These are phyloP conservation scores for Scaptomyza polygonia DNA, from an alignment of 2,888 invertebrate species.

Conservation along the genomic window DNA sequence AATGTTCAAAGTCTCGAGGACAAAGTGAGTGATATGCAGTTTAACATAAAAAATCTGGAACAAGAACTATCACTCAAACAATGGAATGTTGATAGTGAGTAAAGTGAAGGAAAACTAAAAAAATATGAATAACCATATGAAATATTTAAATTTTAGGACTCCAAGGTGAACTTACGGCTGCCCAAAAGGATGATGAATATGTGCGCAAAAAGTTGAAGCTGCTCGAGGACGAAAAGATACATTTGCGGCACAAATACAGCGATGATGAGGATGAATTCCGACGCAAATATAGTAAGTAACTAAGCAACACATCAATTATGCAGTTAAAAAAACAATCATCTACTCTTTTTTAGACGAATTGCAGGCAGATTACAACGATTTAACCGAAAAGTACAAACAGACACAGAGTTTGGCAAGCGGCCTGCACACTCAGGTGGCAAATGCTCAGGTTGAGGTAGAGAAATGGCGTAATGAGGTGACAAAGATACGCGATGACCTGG, in stretches of 20 bases:
- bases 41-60: slow-evolving; percentile 82
- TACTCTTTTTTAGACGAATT: slow-evolving; percentile 79
- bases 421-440: slow-evolving; percentile 82
- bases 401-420: slow-evolving; percentile 84
- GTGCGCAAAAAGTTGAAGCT: slow-evolving; percentile 82
- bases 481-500: slow-evolving; percentile 85
- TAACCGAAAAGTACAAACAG: slow-evolving; percentile 85
- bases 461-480: slow-evolving; percentile 83
- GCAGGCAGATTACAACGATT: slow-evolving; percentile 84
- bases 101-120: too few species aligned
- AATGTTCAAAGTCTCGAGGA: slow-evolving; percentile 80
- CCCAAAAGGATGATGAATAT: slow-evolving; percentile 83
- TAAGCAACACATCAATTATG: neutral
- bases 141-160: slow-evolving; percentile 71
- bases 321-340: too few species aligned
- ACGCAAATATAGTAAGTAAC: slow-evolving; percentile 79
- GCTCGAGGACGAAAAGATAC: slow-evolving; percentile 83
- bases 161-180: slow-evolving; percentile 83
- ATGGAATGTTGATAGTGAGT: slow-evolving; percentile 84
- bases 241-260: slow-evolving; percentile 80
- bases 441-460: slow-evolving; percentile 81
- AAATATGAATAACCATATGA: neutral
- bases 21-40: slow-evolving; percentile 81
- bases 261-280: slow-evolving; percentile 83
- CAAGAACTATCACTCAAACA: slow-evolving; percentile 83